Base-by-base conservation (phyloP, 2,797 vertebrate genomes). In the Diceros bicornis region DNA sequence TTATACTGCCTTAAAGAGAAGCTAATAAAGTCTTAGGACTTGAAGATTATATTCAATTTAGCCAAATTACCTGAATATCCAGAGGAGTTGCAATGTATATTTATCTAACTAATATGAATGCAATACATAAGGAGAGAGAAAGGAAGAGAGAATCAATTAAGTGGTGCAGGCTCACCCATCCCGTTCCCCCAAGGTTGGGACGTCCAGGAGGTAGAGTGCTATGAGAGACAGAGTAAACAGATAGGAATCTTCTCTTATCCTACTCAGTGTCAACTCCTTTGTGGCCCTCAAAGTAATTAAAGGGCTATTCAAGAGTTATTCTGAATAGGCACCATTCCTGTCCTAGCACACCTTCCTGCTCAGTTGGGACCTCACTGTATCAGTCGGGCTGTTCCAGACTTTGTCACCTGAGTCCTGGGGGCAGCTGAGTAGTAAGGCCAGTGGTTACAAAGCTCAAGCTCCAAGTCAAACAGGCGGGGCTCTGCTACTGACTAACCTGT, bases 1-100 rank as follows among this genome's bases (percentile, higher is more conserved):
- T 68, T 68, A 75, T 57, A 89, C n/a, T 44, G 27, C 34, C 37
- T 87, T 87, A n/a, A 94, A 69, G 69, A 90, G 25, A 94, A 69
- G 50, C 27, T 90, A 72, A 78, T 47, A 16, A 89, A 68, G 59
- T 47, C n/a, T 87, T 75, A 83, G 6, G 14, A 85, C 59, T 57
- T 55, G 32, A 72, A 74, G 18, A 10, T 68, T 86, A 88, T 59
- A 59, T 59, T 92, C 27, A 64, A 25, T 61, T 85, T 68, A 88
- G 41, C 44, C 84, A 55, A 92, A 75, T 83, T 29, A 91, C 23
- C 62, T 52, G 55, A 74, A 64, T 6, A 1, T 21, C 71, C 83
- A 83, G 14, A 7, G 55, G 16, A 75, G 50, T 27, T 79, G 8
- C 29, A 23, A 44, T 27, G 7, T 18, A 25, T 34, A 62, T 86